Evolutionary conservation across 2,113 vertebrate genomes (phyloP).

Genomic region (Dicentrarchus labrax): DNA sequence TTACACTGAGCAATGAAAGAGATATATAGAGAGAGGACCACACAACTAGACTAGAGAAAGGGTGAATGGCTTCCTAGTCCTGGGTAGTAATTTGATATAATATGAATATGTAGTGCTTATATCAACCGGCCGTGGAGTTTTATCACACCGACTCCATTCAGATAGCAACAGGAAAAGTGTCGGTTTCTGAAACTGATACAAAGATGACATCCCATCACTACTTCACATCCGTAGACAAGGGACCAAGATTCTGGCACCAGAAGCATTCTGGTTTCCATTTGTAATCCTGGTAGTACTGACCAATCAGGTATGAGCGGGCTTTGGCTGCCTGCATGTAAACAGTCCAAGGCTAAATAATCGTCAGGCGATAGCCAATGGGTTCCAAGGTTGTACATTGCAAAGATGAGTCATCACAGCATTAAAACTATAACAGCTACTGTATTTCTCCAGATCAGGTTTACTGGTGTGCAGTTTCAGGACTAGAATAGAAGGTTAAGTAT

Average conservation of each 20-base stretch:
- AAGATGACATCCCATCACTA: background rate
- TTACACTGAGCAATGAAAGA: conserved; percentile 43
- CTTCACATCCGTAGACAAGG: too few species aligned
- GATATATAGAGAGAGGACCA: background rate
- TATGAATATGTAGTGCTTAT: background rate
- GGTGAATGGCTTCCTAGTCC: conserved; percentile 19
- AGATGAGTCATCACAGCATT: background rate
- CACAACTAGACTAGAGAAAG: conserved; percentile 8
- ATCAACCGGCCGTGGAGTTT: background rate
- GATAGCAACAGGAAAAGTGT: background rate
- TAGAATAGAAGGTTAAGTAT: background rate
- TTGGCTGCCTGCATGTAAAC: too few species aligned
- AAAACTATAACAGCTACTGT: background rate
- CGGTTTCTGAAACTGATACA: background rate
- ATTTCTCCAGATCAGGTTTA: background rate
- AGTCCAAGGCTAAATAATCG: too few species aligned
- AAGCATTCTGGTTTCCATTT: too few species aligned
- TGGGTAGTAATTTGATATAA: conserved; percentile 4
- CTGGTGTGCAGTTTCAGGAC: background rate
- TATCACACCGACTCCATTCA: background rate
- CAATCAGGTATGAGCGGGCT: too few species aligned
- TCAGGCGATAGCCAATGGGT: too few species aligned
- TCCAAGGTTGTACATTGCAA: background rate
- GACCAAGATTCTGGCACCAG: too few species aligned
- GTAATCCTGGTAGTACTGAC: too few species aligned